Evolutionary conservation across 2,888 invertebrate species (phyloP).

Genomic region (Noctua pronuba): DNA sequence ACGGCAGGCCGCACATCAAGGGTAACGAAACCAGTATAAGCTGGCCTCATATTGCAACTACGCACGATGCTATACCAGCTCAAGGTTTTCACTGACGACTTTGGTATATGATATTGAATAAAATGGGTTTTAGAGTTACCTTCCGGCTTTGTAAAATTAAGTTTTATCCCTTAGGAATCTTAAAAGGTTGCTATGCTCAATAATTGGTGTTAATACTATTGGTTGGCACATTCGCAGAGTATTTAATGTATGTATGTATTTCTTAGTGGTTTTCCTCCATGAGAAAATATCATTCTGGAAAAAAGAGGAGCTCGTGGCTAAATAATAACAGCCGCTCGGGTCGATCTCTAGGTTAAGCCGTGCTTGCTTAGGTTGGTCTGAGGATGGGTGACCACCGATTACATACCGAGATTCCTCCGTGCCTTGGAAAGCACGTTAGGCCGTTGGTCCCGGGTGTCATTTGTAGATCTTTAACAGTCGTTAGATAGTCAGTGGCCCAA

Average conservation of each 20-base stretch:
- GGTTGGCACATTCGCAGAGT: neutral
- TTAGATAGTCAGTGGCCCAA: too few species aligned
- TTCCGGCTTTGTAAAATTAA: neutral
- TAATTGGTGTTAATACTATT: neutral
- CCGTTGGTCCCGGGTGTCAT: too few species aligned
- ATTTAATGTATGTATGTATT: neutral
- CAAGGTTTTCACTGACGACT: neutral
- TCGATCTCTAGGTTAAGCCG: too few species aligned
- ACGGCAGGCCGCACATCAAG: neutral
- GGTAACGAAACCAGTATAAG: neutral
- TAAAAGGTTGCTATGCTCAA: neutral
- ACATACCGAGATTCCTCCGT: too few species aligned
- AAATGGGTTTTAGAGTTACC: conserved; percentile 14
- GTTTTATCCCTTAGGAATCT: neutral
- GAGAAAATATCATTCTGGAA: neutral
- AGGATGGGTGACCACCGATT: too few species aligned
- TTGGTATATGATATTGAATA: conserved; percentile 4
- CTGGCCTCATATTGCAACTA: neutral
- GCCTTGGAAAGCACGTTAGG: too few species aligned
- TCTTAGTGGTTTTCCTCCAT: neutral
- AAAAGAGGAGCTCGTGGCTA: too few species aligned
- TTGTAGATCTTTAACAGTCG: too few species aligned
- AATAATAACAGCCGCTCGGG: too few species aligned
- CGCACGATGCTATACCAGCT: neutral
- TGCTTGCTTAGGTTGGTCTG: too few species aligned